These are phyloP conservation scores for Vireo altiloquus DNA, from an alignment of 2,113 vertebrate genomes.

Conservation along the genomic window DNA sequence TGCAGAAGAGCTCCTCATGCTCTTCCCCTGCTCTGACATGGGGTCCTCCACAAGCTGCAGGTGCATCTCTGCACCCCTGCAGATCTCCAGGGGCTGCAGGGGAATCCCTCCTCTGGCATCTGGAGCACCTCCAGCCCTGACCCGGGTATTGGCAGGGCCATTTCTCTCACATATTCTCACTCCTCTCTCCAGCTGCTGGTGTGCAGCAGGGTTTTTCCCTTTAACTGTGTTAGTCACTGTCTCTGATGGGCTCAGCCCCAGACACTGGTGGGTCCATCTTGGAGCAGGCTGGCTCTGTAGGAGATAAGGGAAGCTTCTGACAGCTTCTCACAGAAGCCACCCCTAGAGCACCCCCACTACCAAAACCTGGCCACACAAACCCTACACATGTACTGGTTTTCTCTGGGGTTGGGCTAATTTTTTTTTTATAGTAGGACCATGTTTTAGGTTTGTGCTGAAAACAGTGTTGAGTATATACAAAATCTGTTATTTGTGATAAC, in stretches of 20 bases:
- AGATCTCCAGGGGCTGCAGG: neutral
- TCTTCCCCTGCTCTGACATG: neutral
- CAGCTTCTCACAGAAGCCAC: neutral
- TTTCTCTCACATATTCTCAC: neutral
- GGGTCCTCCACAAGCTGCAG: neutral
- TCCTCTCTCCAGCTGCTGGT: neutral
- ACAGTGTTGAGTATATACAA: neutral
- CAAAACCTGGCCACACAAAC: neutral
- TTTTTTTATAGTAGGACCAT: neutral
- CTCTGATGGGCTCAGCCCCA: neutral
- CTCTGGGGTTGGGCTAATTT: too few relatives aligned
- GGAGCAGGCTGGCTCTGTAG: neutral
- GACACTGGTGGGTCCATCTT: neutral
- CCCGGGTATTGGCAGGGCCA: neutral
- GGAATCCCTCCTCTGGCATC: neutral
- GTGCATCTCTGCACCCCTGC: neutral
- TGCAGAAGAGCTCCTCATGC: neutral
- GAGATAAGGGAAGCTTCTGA: neutral
- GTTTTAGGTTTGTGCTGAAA: neutral
- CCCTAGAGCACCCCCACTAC: neutral
- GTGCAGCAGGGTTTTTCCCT: neutral
- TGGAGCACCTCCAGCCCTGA: neutral
- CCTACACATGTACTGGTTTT: neutral
- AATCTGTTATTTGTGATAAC: neutral
- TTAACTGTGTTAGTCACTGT: neutral